Percentiles rank a stretch among this genome's conserved stretches.
Evolutionary conservation across 2,113 vertebrate genomes (phyloP).

Genomic region (Lepisosteus osseus): DNA sequence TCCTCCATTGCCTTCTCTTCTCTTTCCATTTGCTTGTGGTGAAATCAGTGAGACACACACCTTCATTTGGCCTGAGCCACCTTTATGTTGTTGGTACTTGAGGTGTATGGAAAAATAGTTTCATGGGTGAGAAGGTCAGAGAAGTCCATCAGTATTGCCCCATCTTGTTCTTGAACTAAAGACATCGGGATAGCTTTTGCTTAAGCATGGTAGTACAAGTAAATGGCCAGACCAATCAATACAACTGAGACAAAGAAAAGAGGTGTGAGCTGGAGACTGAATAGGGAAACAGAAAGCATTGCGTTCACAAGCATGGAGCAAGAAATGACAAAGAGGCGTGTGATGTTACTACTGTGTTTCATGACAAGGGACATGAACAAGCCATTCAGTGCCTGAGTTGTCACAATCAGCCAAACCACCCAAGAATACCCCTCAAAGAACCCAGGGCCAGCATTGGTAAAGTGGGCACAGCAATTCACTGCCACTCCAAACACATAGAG

Average conservation of each 20-base stretch:
- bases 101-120: too few relatives aligned
- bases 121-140: too few relatives aligned
- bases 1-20: too few relatives aligned
- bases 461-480: conserved; percentile 67
- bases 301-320: conserved; percentile 88
- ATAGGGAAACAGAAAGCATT: conserved; percentile 70
- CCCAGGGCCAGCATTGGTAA: conserved; percentile 47
- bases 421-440: conserved; percentile 81
- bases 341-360: conserved; percentile 92
- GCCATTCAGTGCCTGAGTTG: conserved; percentile 83
- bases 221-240: conserved; percentile 77
- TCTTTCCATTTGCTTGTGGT: too few relatives aligned
- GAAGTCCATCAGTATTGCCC: too few relatives aligned
- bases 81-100: too few relatives aligned
- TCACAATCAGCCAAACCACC: conserved; percentile 72
- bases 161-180: too few relatives aligned
- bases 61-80: too few relatives aligned
- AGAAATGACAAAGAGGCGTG: conserved; percentile 89
- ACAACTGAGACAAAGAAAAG: conserved; percentile 72
- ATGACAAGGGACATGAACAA: conserved; percentile 90
- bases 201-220: conserved; percentile 71
- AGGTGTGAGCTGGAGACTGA: conserved; percentile 79
- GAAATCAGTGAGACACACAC: too few relatives aligned
- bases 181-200: too few relatives aligned
- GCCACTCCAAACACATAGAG: conserved; percentile 84